These are phyloP conservation scores for Meteorus cinctellus DNA, from an alignment of 2,888 invertebrate genomes.

Conservation along the genomic window DNA sequence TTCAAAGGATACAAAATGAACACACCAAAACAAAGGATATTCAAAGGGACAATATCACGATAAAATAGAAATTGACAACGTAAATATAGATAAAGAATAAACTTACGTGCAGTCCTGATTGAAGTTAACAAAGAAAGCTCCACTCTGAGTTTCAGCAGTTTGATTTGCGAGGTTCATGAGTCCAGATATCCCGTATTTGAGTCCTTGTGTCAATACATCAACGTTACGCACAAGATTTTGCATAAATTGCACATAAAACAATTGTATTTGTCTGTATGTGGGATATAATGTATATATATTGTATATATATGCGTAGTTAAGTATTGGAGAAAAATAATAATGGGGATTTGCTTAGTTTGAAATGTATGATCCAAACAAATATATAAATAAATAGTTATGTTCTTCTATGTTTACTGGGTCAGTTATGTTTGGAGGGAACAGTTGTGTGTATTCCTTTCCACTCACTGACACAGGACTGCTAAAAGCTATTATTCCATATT, in stretches of 20 bases:
- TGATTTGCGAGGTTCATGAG: conserved; percentile 90
- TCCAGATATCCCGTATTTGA: conserved; percentile 77
- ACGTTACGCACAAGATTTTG: conserved; percentile 74
- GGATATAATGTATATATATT: not conserved
- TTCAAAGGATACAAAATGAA: not conserved
- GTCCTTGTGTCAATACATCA: conserved; percentile 74
- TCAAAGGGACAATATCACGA: not conserved
- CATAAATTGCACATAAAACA: conserved; percentile 68
- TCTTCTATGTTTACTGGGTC: conserved; percentile 28
- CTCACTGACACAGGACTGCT: conserved; percentile 51
- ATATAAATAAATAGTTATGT: conserved; percentile 5
- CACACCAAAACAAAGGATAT: too few relatives aligned
- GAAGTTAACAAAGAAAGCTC: conserved; percentile 95
- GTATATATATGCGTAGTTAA: not conserved
- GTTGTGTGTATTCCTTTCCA: conserved; percentile 49
- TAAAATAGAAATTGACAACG: not conserved
- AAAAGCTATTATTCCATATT: conserved; percentile 52
- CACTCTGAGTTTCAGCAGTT: conserved; percentile 85
- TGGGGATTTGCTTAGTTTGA: too few relatives aligned
- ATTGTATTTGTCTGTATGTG: conserved; percentile 39
- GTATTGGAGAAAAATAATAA: conserved; percentile 11
- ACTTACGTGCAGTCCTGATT: conserved; percentile 99
- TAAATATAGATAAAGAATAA: not conserved
- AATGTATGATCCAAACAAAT: not conserved
- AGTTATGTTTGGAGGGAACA: conserved; percentile 50